phyloP scores from a whole-genome alignment of 1,140 invertebrate genomes.

The Macrostomum lignano region DNA sequence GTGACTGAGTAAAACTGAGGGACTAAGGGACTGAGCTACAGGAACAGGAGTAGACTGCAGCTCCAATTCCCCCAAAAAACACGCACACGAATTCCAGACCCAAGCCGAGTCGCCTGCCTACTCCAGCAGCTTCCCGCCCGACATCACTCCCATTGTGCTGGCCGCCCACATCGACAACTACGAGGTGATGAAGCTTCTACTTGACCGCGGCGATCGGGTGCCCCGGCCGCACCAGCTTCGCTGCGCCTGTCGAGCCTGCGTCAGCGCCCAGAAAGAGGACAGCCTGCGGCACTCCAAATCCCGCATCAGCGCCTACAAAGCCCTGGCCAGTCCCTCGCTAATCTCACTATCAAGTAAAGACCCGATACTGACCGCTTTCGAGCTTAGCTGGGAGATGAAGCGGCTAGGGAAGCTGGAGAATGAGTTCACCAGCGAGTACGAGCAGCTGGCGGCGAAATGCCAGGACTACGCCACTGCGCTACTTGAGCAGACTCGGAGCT shows the following conservation, averaged over 20 bases:
- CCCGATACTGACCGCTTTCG: conserved; percentile 70
- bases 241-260: conserved; percentile 22
- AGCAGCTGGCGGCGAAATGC: conserved; percentile 60
- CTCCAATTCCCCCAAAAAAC: too few relatives aligned
- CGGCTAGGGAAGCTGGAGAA: conserved; percentile 71
- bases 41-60: too few relatives aligned
- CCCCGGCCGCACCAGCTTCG: conserved; percentile 24
- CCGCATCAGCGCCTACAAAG: conserved; percentile 53
- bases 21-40: too few relatives aligned
- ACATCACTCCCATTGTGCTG: conserved; percentile 75
- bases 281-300: conserved; percentile 53
- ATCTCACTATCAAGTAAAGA: conserved; percentile 67
- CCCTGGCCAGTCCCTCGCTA: conserved; percentile 41
- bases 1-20: too few relatives aligned
- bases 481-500: conserved; percentile 62
- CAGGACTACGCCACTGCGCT: conserved; percentile 72
- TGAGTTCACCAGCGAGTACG: conserved; percentile 55
- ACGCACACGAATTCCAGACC: too few relatives aligned
- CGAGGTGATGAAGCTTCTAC: conserved; percentile 81
- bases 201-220: conserved; percentile 36
- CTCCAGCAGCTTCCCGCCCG: conserved; percentile 49
- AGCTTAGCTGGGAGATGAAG: conserved; percentile 64
- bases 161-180: conserved; percentile 86
- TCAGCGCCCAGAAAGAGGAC: conserved; percentile 34
- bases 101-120: too few relatives aligned